phyloP scores from a whole-genome alignment of 2,113 vertebrate species.

The Xenopus tropicalis region DNA sequence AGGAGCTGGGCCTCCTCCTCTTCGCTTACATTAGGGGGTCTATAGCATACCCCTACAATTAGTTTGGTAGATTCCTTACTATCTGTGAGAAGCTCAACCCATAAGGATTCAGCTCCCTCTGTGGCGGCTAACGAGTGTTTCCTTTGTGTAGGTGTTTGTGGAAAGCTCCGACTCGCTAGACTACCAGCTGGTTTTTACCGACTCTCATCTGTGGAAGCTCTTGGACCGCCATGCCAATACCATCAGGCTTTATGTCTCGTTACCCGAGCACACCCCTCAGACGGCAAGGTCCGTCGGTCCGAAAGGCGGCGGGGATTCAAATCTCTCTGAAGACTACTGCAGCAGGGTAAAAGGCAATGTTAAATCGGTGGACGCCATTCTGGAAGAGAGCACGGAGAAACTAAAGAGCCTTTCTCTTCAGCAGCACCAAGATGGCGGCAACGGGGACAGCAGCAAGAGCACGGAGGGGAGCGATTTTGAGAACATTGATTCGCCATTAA shows the following conservation, averaged over 20 bases:
- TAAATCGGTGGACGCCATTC: constrained; percentile 89
- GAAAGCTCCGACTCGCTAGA: constrained; percentile 90
- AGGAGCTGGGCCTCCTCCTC: too few relatives aligned
- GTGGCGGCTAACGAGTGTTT: too few relatives aligned
- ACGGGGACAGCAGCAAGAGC: constrained; percentile 92
- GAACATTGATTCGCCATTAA: constrained; percentile 86
- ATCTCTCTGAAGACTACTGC: constrained; percentile 66
- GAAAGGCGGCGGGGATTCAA: constrained; percentile 71
- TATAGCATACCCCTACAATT: too few relatives aligned
- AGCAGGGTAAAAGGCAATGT: constrained; percentile 73
- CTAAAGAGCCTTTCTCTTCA: constrained; percentile 91
- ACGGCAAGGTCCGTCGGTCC: constrained; percentile 75
- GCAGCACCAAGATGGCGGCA: constrained; percentile 72
- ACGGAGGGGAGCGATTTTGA: constrained; percentile 93
- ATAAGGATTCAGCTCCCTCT: too few relatives aligned
- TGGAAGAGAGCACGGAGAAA: constrained; percentile 96
- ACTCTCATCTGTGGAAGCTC: constrained; percentile 92
- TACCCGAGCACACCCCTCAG: constrained; percentile 85
- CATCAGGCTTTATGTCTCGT: constrained; percentile 84
- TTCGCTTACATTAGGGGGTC: too few relatives aligned
- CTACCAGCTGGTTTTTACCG: constrained; percentile 80
- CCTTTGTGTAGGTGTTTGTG: constrained; percentile 78
- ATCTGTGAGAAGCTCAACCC: too few relatives aligned
- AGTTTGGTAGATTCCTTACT: too few relatives aligned
- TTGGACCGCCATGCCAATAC: constrained; percentile 96